Evolutionary conservation across 2,797 vertebrate genomes (phyloP).

Genomic region (Megaceryle alcyon): DNA sequence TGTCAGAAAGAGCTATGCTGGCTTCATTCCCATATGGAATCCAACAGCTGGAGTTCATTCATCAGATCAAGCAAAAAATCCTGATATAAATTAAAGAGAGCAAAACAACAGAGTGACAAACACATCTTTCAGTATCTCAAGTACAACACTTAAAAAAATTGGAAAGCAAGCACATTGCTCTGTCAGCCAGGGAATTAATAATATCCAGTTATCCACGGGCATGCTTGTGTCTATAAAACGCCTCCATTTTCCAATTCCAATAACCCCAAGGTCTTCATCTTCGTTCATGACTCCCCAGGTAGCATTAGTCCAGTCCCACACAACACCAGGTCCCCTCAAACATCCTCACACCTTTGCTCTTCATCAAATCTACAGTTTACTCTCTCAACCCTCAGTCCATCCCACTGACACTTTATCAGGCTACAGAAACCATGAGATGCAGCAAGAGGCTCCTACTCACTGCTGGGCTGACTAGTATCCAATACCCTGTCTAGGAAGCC

Average conservation of each 20-base stretch:
- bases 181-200: not conserved
- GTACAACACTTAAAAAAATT: not conserved
- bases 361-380: not conserved
- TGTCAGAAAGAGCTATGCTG: constrained; percentile 50
- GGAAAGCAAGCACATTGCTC: not conserved
- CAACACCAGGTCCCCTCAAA: not conserved
- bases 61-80: constrained; percentile 15
- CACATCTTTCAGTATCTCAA: not conserved
- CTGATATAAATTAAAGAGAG: not conserved
- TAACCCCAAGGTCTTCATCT: not conserved
- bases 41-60: constrained; percentile 58
- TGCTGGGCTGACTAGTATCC: not conserved
- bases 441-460: not conserved
- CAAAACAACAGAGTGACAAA: not conserved
- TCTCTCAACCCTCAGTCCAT: not conserved
- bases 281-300: not conserved
- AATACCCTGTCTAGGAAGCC: not conserved
- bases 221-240: not conserved
- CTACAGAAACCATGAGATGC: not conserved
- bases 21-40: constrained; percentile 58
- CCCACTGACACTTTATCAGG: not conserved
- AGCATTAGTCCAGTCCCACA: not conserved
- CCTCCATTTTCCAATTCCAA: not conserved
- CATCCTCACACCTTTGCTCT: not conserved
- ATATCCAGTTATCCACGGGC: not conserved